phyloP scores from a whole-genome alignment of 2,113 vertebrate species.

The Epinephelus lanceolatus region DNA sequence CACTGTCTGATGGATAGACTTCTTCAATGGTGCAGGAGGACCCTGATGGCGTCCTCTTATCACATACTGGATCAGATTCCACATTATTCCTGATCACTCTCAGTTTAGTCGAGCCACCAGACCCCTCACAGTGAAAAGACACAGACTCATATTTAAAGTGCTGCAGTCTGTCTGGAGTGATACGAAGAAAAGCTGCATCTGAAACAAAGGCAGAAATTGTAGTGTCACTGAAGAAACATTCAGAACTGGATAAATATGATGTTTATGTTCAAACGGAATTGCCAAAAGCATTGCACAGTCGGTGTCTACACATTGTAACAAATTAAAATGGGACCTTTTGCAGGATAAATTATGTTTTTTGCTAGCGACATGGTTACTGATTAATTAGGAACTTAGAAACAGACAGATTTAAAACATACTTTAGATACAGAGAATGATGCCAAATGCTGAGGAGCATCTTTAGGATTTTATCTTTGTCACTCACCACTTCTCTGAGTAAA shows the following conservation, averaged over 20 bases:
- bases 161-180: neutral
- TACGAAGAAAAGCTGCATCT: neutral
- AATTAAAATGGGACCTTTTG: neutral
- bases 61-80: accelerated
- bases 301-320: no score
- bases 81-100: accelerated
- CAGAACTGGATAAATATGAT: neutral
- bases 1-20: accelerated
- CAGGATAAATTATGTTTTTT: no score
- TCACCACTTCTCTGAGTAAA: no score
- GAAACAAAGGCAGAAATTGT: neutral
- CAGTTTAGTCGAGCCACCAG: accelerated
- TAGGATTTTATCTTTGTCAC: no score
- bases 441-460: no score
- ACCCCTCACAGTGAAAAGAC: neutral
- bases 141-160: neutral
- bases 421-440: no score
- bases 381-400: no score
- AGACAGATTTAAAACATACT: no score
- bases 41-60: accelerated
- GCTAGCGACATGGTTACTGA: no score
- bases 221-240: no score
- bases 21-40: accelerated
- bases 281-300: no score
- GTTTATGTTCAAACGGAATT: no score